Percentiles rank a stretch among this genome's conserved stretches.
Evolutionary conservation across 1,140 invertebrate species (phyloP).

Genomic region (Drosophila triauraria): DNA sequence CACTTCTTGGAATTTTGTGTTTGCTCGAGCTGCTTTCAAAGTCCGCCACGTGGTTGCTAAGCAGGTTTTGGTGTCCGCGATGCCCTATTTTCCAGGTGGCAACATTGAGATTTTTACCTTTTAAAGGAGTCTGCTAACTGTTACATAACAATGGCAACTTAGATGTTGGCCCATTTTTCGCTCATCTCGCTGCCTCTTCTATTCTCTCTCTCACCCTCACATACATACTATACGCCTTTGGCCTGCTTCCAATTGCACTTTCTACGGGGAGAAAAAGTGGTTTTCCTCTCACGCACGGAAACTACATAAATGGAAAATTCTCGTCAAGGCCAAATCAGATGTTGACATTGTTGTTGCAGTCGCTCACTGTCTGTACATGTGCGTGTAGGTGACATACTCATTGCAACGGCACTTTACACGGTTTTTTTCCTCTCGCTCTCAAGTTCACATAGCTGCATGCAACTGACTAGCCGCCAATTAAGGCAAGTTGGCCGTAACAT

Average conservation of each 20-base stretch:
- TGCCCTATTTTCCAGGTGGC: neutral
- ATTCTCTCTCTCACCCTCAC: conserved; percentile 19
- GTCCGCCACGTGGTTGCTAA: conserved; percentile 70
- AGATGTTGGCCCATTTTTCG: conserved; percentile 28
- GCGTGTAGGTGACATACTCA: conserved; percentile 49
- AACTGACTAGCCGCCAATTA: conserved; percentile 49
- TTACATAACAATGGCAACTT: conserved; percentile 59
- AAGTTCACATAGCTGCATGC: conserved; percentile 76
- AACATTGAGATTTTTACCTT: conserved; percentile 3
- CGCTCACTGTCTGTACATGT: conserved; percentile 10
- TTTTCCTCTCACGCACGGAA: conserved; percentile 35
- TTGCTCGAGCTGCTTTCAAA: conserved; percentile 14
- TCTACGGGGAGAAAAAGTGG: conserved; percentile 50
- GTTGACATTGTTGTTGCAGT: conserved; percentile 67
- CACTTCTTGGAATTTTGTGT: conserved; percentile 50
- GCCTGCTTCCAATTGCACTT: conserved; percentile 71
- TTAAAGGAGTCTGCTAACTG: conserved; percentile 35
- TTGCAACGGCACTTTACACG: conserved; percentile 36
- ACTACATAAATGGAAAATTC: conserved; percentile 23
- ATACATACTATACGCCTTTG: conserved; percentile 36
- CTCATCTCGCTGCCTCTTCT: conserved; percentile 38
- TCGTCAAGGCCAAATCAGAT: conserved; percentile 43
- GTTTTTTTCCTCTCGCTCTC: conserved; percentile 23
- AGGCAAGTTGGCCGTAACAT: conserved; percentile 51
- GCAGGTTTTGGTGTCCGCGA: conserved; percentile 36